Base-by-base conservation (phyloP, 2,113 vertebrate genomes). In the Talpa occidentalis region DNA sequence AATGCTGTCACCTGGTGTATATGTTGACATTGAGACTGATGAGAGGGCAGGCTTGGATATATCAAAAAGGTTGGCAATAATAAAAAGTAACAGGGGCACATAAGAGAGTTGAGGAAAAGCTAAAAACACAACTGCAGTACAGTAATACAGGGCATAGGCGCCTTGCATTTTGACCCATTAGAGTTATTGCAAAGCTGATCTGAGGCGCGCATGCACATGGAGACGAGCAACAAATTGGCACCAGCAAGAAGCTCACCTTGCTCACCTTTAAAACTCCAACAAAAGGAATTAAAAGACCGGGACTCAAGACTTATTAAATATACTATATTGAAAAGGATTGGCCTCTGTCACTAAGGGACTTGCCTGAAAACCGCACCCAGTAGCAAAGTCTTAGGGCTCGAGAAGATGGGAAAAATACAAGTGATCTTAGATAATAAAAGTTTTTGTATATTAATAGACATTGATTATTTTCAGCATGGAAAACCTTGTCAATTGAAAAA, bases 21-120 rank as follows among this genome's bases (percentile, higher is more conserved):
- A 14, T 26, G 76, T 78, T 97, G 96, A 96, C 96, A 93, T 72
- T 90, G 93, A 72, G 77, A 47, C 35, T 40, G 94, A 91, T 16
- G 42, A 82, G 67, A 95, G 92, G 90, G 76, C 95, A 93, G 87
- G 42, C 62, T 32, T 11, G 35, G 44, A 7, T 64, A 19, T 37
- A 74, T 79, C 83, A 83, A 16, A 83, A 79, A 67, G 22, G 81
- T 26, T 66, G 66, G n/a, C 2, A 26, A 82, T 92, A 90, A 95
- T 94, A 92, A 67, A 88, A 88, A 37, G 52, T 73, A 88, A 59
- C 85, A 90, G 73, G 35, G 47, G 42, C 66, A 56, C 66, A 52
- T 19, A 22, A 28, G 69, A 72, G 92, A 92, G 32, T 32, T 44
- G 79, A 81, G 83, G 40, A 66, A 85, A 59, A 62, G 37, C 83